phyloP scores from a whole-genome alignment of 1,140 invertebrate species.

The Temnothorax nylanderi region DNA sequence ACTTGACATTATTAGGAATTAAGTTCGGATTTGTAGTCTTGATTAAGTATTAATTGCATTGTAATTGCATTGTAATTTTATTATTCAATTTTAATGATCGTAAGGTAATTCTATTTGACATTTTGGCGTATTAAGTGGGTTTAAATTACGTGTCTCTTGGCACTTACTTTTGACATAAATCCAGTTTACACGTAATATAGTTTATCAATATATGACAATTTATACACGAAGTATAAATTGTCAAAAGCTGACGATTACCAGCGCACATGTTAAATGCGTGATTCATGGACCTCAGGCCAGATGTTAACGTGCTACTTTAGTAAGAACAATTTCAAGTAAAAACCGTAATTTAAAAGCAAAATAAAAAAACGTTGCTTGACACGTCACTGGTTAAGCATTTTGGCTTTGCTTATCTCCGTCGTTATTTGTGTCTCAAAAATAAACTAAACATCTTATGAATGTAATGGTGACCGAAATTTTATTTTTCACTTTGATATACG shows the following conservation, averaged over 20 bases:
- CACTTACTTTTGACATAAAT: constrained; percentile 12
- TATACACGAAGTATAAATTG: not conserved
- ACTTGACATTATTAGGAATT: not conserved
- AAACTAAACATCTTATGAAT: not conserved
- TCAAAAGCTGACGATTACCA: not conserved
- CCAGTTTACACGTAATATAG: not conserved
- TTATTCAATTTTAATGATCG: not conserved
- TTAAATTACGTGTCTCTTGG: not conserved
- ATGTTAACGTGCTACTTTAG: not conserved
- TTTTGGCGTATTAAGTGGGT: not conserved
- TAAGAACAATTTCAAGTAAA: not conserved
- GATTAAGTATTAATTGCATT: not conserved
- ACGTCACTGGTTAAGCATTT: not conserved
- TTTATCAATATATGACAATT: not conserved
- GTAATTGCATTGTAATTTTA: not conserved
- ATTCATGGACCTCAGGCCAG: not conserved
- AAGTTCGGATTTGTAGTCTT: not conserved
- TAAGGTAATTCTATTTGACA: not conserved
- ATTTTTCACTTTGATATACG: not conserved
- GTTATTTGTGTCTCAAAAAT: not conserved
- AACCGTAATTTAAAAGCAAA: not conserved
- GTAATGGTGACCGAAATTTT: not conserved
- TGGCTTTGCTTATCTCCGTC: not conserved
- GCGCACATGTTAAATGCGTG: not conserved
- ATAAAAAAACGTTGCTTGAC: not conserved